Conservation (phyloP, 2,113 vertebrate species). For the Apus apus region DNA sequence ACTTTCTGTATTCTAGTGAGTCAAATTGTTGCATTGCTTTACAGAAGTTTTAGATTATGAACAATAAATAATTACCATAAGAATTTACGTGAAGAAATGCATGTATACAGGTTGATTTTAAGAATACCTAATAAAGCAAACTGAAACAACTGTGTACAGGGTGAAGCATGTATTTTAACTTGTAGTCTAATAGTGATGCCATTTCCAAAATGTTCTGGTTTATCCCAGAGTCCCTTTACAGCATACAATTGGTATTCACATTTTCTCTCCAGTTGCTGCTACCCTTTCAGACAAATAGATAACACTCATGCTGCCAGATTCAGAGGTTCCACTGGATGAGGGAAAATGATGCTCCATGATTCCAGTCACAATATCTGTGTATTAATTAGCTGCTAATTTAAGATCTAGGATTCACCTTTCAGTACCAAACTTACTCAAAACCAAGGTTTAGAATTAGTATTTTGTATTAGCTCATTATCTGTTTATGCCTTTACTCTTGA, state of each 20-base stretch:
- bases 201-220: constrained; percentile 54
- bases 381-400: background rate
- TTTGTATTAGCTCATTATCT: background rate
- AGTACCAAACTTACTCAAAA: background rate
- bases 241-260: constrained; percentile 37
- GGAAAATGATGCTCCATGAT: background rate
- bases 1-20: background rate
- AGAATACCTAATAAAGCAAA: constrained; percentile 21
- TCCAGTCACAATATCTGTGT: background rate
- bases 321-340: background rate
- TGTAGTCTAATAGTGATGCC: constrained; percentile 6
- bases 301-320: background rate
- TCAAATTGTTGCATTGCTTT: background rate
- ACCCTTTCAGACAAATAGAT: constrained; percentile 44
- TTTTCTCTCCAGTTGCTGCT: constrained; percentile 37
- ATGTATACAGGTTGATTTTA: constrained; percentile 55
- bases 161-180: constrained; percentile 31
- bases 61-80: constrained; percentile 27
- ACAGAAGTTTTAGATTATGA: constrained; percentile 16
- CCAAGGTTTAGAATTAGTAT: background rate
- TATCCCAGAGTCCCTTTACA: constrained; percentile 38
- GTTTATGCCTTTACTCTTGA: background rate
- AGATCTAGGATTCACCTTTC: background rate
- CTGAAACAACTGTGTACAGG: background rate
- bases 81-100: background rate